Conservation (phyloP, 2,797 vertebrate genomes). For the Aphelocoma californica region DNA sequence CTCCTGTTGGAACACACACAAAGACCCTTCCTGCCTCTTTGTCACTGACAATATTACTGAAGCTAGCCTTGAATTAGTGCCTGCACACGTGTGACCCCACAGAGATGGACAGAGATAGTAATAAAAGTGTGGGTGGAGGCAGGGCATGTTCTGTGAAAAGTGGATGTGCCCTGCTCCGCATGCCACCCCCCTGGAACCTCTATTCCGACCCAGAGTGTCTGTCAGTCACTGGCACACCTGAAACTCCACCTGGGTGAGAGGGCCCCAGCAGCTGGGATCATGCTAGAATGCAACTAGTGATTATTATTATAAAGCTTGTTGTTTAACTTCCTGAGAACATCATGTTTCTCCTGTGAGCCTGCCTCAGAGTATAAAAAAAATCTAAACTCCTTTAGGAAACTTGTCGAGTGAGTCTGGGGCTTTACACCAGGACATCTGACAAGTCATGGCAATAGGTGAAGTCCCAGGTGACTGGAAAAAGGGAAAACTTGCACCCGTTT, state of each 20-base stretch:
- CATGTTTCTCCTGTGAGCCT: not conserved
- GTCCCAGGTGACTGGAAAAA: not conserved
- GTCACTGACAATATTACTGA: too few species aligned
- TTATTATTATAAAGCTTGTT: too few species aligned
- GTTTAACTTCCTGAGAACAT: not conserved
- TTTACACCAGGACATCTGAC: not conserved
- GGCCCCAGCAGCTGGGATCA: not conserved
- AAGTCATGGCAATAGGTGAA: not conserved
- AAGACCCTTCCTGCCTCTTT: too few species aligned
- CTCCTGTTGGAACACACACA: too few species aligned
- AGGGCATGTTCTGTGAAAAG: not conserved
- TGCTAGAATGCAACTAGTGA: not conserved
- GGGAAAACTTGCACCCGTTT: not conserved
- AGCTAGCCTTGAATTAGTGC: too few species aligned
- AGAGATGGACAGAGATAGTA: too few species aligned
- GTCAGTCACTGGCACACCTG: not conserved
- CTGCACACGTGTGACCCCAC: too few species aligned
- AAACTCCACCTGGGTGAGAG: too few species aligned
- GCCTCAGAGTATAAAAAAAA: not conserved
- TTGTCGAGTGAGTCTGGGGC: accelerated
- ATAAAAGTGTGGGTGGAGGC: too few species aligned
- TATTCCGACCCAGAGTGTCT: not conserved
- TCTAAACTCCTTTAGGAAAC: not conserved
- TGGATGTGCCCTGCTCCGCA: not conserved
- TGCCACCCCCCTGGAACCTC: accelerated